Percentiles rank a stretch among this genome's conserved stretches.
Evolutionary conservation across 2,888 invertebrate genomes (phyloP).

Genomic region (Asteroscopus sphinx): DNA sequence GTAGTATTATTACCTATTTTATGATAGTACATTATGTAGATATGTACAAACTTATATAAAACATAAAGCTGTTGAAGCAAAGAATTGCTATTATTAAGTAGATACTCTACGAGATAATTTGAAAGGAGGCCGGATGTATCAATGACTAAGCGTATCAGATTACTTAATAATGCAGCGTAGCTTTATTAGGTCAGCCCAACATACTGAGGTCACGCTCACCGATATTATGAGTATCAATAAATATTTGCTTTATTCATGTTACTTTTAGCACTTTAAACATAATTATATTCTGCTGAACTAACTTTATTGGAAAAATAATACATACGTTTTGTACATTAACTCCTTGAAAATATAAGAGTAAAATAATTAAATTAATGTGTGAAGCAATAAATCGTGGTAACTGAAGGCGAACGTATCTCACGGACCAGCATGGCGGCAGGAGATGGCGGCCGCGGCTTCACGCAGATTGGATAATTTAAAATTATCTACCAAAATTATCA

Average conservation of each 20-base stretch:
- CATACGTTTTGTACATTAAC: conserved; percentile 27
- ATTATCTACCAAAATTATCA: conserved; percentile 87
- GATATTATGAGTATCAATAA: conserved; percentile 35
- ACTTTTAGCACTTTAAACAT: conserved; percentile 18
- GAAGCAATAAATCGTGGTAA: conserved; percentile 78
- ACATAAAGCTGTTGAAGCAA: conserved; percentile 33
- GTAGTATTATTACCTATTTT: no score
- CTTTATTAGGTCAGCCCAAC: conserved; percentile 51
- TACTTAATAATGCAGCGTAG: conserved; percentile 65
- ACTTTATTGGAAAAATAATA: conserved; percentile 39
- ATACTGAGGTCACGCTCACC: conserved; percentile 52
- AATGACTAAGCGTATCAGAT: conserved; percentile 69
- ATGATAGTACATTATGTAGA: no score
- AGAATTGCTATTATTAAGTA: conserved; percentile 52
- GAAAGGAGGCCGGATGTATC: conserved; percentile 72
- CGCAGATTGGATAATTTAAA: conserved; percentile 85
- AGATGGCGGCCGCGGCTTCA: conserved; percentile 62
- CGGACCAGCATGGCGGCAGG: conserved; percentile 46
- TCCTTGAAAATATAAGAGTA: conserved; percentile 46
- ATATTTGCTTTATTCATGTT: conserved; percentile 30
- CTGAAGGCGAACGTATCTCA: conserved; percentile 64
- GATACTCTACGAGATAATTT: conserved; percentile 55
- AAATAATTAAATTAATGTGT: conserved; percentile 76
- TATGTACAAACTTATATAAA: conserved; percentile 4
- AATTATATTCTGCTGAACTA: conserved; percentile 20